Conservation (phyloP, 2,797 vertebrate species). For the Pseudotriccus pelzelni region DNA sequence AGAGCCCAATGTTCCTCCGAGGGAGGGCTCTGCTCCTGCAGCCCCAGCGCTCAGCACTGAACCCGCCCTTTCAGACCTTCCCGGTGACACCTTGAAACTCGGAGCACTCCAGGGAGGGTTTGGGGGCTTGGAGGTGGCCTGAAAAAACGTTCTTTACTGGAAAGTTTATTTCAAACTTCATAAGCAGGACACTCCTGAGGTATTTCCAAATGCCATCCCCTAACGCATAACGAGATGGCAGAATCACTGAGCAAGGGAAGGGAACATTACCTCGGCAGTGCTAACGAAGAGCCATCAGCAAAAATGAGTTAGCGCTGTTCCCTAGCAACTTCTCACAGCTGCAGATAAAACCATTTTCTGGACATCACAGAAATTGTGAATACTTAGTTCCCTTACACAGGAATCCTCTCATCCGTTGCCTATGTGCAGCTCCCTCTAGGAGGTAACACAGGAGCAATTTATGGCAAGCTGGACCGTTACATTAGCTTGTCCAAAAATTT, state of each 20-base stretch:
- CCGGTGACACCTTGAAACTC: accelerated
- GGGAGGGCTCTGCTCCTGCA: neutral
- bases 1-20: neutral
- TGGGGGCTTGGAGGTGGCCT: neutral
- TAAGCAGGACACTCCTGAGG: neutral
- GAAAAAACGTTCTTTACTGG: neutral
- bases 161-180: neutral
- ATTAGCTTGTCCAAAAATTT: neutral
- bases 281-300: neutral
- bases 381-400: neutral
- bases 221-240: neutral
- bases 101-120: neutral
- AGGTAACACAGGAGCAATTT: neutral
- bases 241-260: neutral
- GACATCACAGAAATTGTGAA: neutral
- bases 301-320: constrained; percentile 29
- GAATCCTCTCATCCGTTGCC: neutral
- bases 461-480: neutral
- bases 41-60: neutral
- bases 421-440: neutral
- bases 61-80: neutral
- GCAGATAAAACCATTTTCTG: constrained; percentile 39
- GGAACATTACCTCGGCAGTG: neutral
- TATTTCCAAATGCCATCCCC: neutral
- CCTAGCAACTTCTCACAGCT: constrained; percentile 63